A percentile compares a stretch with the other conserved stretches of the same genome.
These are phyloP conservation scores for Accipiter virgatus DNA, from an alignment of 2,113 vertebrate genomes.

Conservation along the genomic window DNA sequence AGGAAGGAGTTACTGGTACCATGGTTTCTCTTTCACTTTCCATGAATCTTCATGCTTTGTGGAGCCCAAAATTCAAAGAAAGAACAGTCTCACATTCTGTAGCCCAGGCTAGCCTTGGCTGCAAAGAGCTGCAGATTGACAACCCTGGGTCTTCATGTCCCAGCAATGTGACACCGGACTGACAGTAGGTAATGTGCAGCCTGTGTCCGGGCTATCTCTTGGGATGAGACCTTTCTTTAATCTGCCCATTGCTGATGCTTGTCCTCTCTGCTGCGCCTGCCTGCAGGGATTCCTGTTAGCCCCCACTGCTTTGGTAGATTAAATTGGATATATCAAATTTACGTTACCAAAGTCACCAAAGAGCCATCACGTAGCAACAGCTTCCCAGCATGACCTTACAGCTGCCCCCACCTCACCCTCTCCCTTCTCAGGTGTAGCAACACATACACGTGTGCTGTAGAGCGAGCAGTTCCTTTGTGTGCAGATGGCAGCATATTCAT, in stretches of 20 bases:
- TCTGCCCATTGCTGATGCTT: neutral
- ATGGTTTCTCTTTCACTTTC: neutral
- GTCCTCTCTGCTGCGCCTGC: neutral
- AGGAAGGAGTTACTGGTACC: neutral
- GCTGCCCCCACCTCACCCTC: neutral
- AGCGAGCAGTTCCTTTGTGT: neutral
- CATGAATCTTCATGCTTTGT: neutral
- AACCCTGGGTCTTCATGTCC: neutral
- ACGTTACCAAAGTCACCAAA: neutral
- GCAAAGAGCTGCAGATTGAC: neutral
- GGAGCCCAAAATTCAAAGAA: neutral
- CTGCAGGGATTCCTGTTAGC: neutral
- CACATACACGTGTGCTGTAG: fast-evolving
- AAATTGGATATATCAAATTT: neutral
- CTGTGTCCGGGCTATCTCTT: neutral
- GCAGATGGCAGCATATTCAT: neutral
- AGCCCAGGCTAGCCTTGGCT: neutral
- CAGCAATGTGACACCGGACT: neutral
- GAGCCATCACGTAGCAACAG: neutral
- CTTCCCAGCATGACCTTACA: neutral
- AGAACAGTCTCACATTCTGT: neutral
- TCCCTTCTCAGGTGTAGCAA: neutral
- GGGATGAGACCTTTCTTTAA: neutral
- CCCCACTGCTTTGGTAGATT: neutral
- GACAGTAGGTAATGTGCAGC: neutral